Evolutionary conservation across 2,797 vertebrate genomes (phyloP).

Genomic region (Enteromius afrohamiltoni): DNA sequence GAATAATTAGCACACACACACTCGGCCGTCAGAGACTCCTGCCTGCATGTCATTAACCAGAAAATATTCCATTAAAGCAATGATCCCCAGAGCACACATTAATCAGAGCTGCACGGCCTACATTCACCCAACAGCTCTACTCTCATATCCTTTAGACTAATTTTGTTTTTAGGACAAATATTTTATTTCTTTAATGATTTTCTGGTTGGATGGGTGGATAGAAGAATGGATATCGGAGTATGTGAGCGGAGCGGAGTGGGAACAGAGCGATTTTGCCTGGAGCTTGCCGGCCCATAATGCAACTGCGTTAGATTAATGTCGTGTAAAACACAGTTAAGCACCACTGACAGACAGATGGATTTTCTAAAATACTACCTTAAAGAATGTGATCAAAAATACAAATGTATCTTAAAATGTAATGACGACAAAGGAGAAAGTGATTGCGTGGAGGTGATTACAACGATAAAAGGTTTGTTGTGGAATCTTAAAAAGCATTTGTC

Average conservation of each 20-base stretch:
- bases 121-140: slow-evolving; percentile 33
- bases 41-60: slow-evolving; percentile 45
- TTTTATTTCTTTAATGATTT: neutral
- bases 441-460: too few species aligned
- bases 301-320: too few species aligned
- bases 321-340: too few species aligned
- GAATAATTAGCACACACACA: slow-evolving; percentile 47
- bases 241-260: too few species aligned
- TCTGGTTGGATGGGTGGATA: neutral
- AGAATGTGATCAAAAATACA: too few species aligned
- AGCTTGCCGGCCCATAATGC: too few species aligned
- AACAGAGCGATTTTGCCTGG: too few species aligned
- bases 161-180: slow-evolving; percentile 40
- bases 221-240: neutral
- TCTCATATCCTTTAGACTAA: slow-evolving; percentile 8
- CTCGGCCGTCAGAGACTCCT: slow-evolving; percentile 38
- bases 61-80: slow-evolving; percentile 48
- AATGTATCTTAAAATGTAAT: too few species aligned
- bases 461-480: too few species aligned
- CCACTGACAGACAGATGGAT: too few species aligned
- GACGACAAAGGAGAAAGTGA: too few species aligned
- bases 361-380: too few species aligned
- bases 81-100: slow-evolving; percentile 29
- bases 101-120: slow-evolving; percentile 40
- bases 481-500: neutral